phyloP scores from a whole-genome alignment of 2,888 invertebrate genomes.

The Tetragnatha montana region DNA sequence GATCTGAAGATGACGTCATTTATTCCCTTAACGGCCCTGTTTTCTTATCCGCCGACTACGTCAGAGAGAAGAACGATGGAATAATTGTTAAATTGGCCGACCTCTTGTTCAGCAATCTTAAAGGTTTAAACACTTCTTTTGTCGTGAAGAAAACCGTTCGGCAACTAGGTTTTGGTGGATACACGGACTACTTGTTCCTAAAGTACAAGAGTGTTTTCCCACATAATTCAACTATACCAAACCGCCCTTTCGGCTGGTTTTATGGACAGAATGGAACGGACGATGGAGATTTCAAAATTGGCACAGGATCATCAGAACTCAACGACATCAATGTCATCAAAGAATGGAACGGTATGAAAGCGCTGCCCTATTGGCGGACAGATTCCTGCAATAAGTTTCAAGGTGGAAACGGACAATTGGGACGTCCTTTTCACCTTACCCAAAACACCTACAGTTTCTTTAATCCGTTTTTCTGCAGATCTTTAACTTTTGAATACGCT shows the following conservation, averaged over 20 bases:
- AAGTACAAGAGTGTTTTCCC: neutral
- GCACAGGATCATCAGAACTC: slow-evolving; percentile 61
- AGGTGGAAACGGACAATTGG: slow-evolving; percentile 54
- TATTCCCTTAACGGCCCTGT: slow-evolving; percentile 73
- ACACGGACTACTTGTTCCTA: slow-evolving; percentile 43
- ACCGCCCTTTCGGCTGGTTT: slow-evolving; percentile 63
- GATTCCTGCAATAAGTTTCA: slow-evolving; percentile 53
- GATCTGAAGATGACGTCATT: slow-evolving; percentile 73
- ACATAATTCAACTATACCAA: slow-evolving; percentile 20
- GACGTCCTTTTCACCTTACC: slow-evolving; percentile 24
- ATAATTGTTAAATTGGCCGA: neutral
- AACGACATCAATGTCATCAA: slow-evolving; percentile 61
- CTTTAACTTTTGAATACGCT: slow-evolving; percentile 51
- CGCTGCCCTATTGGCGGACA: slow-evolving; percentile 34
- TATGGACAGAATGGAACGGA: slow-evolving; percentile 67
- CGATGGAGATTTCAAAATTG: slow-evolving; percentile 68
- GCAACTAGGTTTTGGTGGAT: slow-evolving; percentile 68
- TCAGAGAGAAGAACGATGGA: neutral
- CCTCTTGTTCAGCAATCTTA: neutral
- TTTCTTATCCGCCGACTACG: slow-evolving; percentile 36
- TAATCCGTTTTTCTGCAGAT: slow-evolving; percentile 44
- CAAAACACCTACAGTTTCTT: slow-evolving; percentile 49
- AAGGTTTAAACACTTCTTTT: slow-evolving; percentile 9
- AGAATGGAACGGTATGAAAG: slow-evolving; percentile 60
- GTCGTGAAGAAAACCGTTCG: slow-evolving; percentile 51